Base-by-base conservation (phyloP, 2,113 vertebrate genomes). In the Triplophysa tibetana region DNA sequence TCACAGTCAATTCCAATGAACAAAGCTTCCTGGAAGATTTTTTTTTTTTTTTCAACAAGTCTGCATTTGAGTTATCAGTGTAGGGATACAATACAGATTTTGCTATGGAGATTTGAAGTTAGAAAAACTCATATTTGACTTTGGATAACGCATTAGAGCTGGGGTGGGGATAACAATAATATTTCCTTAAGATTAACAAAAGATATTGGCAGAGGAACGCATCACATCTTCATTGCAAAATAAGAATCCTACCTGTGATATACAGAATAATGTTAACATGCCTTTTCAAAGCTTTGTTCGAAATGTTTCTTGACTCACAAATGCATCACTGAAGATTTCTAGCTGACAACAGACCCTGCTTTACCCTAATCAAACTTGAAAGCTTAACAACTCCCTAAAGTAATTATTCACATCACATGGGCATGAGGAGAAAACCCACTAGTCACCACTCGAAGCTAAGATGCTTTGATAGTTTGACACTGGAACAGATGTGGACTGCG, bases 381-480 rank as follows among this genome's bases (percentile, higher is more conserved):
- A 58, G 19, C 2, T 58, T 41, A 23, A 58, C 70, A 41, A 41
- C 21, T n/a, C 54, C 56, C 29, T 23, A 41, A 73, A 21, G 58
- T n/a, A 66, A 58, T 63, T 67, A 61, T 66, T 58, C 23, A 61
- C 77, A 65, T 7, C 9, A 62, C 38, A 73, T 45, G n/a, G 12
- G 6, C 70, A 74, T 17, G 12, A 26, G 10, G 48, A 12, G n/a
- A 64, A 38, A 62, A 38, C 11, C 66, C 67, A 79, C 26, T 70
- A 75, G 63, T 75, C 64, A 68, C 60, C 67, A 75, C 43, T 54
- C 50, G 43, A n/a, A 81, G 66, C 48, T 65, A 76, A n/a, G 29
- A 23, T 38, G 66, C 67, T 79, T 52, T 79, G 75, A 69, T 73
- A 41, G 21, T 77, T 72, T 60, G 45, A 68, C 54, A 67, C 64